Evolutionary conservation across 1,140 invertebrate genomes (phyloP), one percentile per base, ranked within the genome.

Genomic region (Trypoxylus dichotomus): DNA sequence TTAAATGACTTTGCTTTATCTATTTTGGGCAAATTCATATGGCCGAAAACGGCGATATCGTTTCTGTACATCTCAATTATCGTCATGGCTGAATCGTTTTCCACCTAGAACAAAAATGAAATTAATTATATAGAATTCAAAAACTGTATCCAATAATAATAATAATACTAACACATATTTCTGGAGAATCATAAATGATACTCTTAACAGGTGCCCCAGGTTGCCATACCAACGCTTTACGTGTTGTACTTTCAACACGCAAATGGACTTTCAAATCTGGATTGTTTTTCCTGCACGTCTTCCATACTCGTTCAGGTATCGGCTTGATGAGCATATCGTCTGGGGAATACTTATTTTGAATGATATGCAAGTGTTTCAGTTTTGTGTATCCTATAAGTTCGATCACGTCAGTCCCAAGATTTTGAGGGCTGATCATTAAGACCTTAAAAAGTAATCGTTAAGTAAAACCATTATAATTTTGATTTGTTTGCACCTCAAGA

Each of bases 351-450:
- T 90, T 87, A 85, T 95, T 95, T 85, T 96, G 94, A 10, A 95
- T 83, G 73, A 97, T 91, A 85, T 94, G 91, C 63, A 97, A 86
- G 82, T 96, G 91, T 60, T 88, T 84, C 21, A 96, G 83, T 80
- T 88, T 89, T 0, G 91, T 92, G 76, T 91, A 89, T n/a, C 91
- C 89, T 42, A 95, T 82, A 27, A 95, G 83, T 76, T 92, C 88
- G 7, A 96, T 82, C 0, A 94, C 87, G 84, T 96, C 94, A 78
- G 94, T 92, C 72, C 93, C 91, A 15, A 96, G 85, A 86, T 95
- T 95, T 86, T 96, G 94, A 0, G 95, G 94, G 82, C 93, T 94
- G 21, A 96, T 91, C 2, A 91, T 89, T 43, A 96, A 85, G 72
- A 90, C 89, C 89, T 93, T 82, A n/a, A 89, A 86, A 79, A 24